phyloP scores from a whole-genome alignment of 2,888 invertebrate species.

The Synergus itoensis region DNA sequence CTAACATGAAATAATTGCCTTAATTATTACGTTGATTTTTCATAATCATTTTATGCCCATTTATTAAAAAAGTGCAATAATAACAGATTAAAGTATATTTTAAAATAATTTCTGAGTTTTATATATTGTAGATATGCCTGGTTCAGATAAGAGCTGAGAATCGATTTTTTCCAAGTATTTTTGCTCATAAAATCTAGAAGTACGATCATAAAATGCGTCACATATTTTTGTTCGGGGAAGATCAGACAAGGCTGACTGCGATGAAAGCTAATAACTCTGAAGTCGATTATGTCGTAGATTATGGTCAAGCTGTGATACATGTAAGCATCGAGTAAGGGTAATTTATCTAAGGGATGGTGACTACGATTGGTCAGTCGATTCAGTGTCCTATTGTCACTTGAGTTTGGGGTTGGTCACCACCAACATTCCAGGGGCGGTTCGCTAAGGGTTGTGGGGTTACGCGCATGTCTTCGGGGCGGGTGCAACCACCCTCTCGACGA shows the following conservation, averaged over 20 bases:
- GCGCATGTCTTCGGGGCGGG: constrained; percentile 39
- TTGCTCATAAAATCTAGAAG: constrained; percentile 20
- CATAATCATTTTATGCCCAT: too few species aligned
- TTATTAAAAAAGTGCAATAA: background rate
- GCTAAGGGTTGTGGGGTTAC: constrained; percentile 5
- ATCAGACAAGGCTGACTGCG: background rate
- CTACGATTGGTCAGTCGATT: constrained; percentile 30
- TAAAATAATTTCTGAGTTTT: background rate
- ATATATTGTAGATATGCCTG: background rate
- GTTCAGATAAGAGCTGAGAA: background rate
- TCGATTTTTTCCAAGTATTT: constrained; percentile 14
- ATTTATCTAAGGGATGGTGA: constrained; percentile 4
- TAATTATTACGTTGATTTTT: too few species aligned
- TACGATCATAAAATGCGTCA: background rate
- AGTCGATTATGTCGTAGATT: constrained; percentile 38
- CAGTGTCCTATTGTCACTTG: constrained; percentile 14
- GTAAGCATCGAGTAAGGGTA: constrained; percentile 30
- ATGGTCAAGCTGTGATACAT: constrained; percentile 16
- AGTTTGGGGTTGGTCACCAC: constrained; percentile 28
- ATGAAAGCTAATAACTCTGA: constrained; percentile 32
- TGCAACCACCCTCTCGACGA: constrained; percentile 27
- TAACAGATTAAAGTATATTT: background rate
- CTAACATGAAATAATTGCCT: too few species aligned
- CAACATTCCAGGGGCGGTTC: constrained; percentile 35
- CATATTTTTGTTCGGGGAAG: background rate